Conservation (phyloP, 35 echinoderm and acorn worm species). For the Hemicentrotus pulcherrimus region DNA sequence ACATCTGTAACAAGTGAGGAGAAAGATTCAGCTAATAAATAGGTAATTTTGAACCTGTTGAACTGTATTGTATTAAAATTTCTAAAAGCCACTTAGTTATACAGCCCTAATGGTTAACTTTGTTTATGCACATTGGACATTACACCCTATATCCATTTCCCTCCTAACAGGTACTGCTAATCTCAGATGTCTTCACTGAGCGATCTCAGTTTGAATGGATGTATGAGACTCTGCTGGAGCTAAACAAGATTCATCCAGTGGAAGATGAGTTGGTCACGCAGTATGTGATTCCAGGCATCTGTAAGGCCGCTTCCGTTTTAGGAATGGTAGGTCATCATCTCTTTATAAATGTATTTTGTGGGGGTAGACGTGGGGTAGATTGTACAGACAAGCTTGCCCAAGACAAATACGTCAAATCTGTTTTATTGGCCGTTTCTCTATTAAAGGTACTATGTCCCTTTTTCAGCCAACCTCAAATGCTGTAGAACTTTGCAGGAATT, state of each 20-base stretch:
- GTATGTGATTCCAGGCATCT: constrained; percentile 93
- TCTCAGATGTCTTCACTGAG: constrained; percentile 96
- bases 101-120: not conserved
- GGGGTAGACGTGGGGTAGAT: not conserved
- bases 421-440: too few relatives aligned
- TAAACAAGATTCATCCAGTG: constrained; percentile 92
- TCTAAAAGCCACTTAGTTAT: not conserved
- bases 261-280: constrained; percentile 96
- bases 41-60: not conserved
- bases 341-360: not conserved
- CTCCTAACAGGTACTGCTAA: constrained; percentile 72
- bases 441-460: too few relatives aligned
- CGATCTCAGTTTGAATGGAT: constrained; percentile 98
- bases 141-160: not conserved
- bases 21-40: too few relatives aligned
- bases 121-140: not conserved
- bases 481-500: too few relatives aligned
- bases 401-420: too few relatives aligned
- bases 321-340: constrained; percentile 74
- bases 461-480: too few relatives aligned
- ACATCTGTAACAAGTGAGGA: too few relatives aligned
- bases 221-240: constrained; percentile 93
- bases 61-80: not conserved
- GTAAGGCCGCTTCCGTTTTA: constrained; percentile 93
- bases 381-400: too few relatives aligned